Percentiles rank a stretch among this genome's conserved stretches.
Conservation (phyloP, 2,888 invertebrate genomes). For the Dendrolimus houi region DNA sequence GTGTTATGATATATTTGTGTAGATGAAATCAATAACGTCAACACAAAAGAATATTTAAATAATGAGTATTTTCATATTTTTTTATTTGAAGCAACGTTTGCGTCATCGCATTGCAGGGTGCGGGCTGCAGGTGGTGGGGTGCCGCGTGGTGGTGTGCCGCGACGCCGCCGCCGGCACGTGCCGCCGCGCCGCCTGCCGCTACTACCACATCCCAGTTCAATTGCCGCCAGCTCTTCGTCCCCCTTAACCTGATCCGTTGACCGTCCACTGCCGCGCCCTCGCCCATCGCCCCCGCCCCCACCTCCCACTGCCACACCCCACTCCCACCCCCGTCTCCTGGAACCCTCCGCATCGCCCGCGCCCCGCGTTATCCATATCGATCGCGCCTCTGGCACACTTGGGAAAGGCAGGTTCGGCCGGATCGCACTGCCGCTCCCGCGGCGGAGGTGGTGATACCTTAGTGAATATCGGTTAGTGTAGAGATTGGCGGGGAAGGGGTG, state of each 20-base stretch:
- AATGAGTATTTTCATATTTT: no score
- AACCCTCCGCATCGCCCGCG: slow-evolving; percentile 34
- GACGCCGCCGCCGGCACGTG: slow-evolving; percentile 96
- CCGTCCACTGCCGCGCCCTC: slow-evolving; percentile 23
- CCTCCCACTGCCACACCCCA: slow-evolving; percentile 12
- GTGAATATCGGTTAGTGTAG: slow-evolving; percentile 54
- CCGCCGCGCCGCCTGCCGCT: slow-evolving; percentile 95
- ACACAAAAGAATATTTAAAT: no score
- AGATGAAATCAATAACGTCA: no score
- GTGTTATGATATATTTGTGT: no score
- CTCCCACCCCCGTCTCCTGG: slow-evolving; percentile 19
- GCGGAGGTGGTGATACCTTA: slow-evolving; percentile 52
- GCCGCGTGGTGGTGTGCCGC: slow-evolving; percentile 96
- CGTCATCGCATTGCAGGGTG: slow-evolving; percentile 81
- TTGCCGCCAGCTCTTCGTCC: slow-evolving; percentile 85
- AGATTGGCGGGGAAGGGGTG: slow-evolving; percentile 25
- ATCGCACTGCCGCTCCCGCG: slow-evolving; percentile 40
- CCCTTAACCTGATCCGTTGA: slow-evolving; percentile 50
- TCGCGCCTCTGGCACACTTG: slow-evolving; percentile 60
- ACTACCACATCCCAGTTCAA: slow-evolving; percentile 96
- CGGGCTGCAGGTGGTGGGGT: slow-evolving; percentile 95
- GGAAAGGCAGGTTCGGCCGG: slow-evolving; percentile 47
- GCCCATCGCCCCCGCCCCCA: slow-evolving; percentile 10
- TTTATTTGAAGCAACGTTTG: background rate
- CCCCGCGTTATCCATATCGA: slow-evolving; percentile 51